Percentiles rank a stretch among this genome's conserved stretches.
phyloP scores from a whole-genome alignment of 1,140 invertebrate species.

The Idris sp. region DNA sequence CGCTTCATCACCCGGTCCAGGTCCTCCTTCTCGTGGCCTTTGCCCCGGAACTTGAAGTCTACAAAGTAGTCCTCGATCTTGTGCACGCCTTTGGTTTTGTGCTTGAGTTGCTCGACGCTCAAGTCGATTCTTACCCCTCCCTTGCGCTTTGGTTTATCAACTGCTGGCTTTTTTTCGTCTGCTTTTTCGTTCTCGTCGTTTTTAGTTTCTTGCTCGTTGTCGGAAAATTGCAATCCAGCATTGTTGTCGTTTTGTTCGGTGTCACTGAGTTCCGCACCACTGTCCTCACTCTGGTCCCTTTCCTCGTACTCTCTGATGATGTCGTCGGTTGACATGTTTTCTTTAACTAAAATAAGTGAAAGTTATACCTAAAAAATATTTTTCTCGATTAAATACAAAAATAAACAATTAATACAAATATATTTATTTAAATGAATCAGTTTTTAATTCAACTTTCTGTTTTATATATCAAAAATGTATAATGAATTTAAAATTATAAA shows the following conservation, averaged over 20 bases:
- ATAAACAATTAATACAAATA: too few relatives aligned
- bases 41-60: slow-evolving; percentile 90
- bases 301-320: slow-evolving; percentile 64
- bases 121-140: neutral
- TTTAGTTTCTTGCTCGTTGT: neutral
- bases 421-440: too few relatives aligned
- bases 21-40: slow-evolving; percentile 90
- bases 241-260: slow-evolving; percentile 4
- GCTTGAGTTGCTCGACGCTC: slow-evolving; percentile 84
- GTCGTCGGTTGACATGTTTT: slow-evolving; percentile 41
- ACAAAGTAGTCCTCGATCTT: slow-evolving; percentile 88
- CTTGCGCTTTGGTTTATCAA: slow-evolving; percentile 11
- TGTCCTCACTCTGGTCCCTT: slow-evolving; percentile 18
- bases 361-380: too few relatives aligned
- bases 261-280: too few relatives aligned
- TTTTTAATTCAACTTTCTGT: too few relatives aligned
- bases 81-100: slow-evolving; percentile 85
- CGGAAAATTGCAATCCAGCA: neutral
- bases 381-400: too few relatives aligned
- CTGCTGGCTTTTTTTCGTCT: slow-evolving; percentile 39
- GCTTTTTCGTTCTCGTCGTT: slow-evolving; percentile 28
- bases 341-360: too few relatives aligned
- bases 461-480: too few relatives aligned
- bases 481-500: too few relatives aligned
- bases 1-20: slow-evolving; percentile 88